Base-by-base conservation (phyloP, 2,797 vertebrate genomes). In the Silurus lanzhouensis region DNA sequence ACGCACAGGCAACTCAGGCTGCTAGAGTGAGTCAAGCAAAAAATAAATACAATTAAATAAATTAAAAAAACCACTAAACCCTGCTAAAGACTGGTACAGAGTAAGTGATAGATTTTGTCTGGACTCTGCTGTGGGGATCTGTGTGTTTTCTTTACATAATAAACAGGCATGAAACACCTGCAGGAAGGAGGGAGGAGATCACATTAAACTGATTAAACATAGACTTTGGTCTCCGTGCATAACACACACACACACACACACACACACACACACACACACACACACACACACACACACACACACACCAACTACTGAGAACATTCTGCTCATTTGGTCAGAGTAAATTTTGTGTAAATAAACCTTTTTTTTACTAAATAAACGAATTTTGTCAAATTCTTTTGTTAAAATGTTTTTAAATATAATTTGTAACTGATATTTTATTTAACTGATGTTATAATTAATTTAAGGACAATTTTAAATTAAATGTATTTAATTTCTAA, bases 1-100 rank as follows among this genome's bases (percentile, higher is more conserved):
- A 82, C 58, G 27, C 78, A 87, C 17, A 83, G 88, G 83, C 61
- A 85, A 83, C 70, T 82, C 63, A 38, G 60, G 60, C 83, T 27
- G 61, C 13, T 44, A 15, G n/a, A 46, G 57, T n/a, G 38, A 48
- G 17, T 55, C 68, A 60, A 57, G 8, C 25, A 77, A 46, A 25
- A 44, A 52, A 6, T 1, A 31, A 31, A 31, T 1, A 31, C 3
- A 31, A 31, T 27, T 27, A 76, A 46, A 46, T 17, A 13, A 57
- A 60, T 44, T 5, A 25, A 70, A 46, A 48, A n/a, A 13, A 25
- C 20, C 64, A 14, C 55, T 82, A 80, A 44, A 78, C 74, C 48
- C 7, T 7, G 0, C 48, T 52, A 52, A 15, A 75, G 31, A 15
- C 74, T 1, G 25, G 0, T 48, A 74, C 15, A 27, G 52, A 57